These are phyloP conservation scores for Luperina testacea DNA, from an alignment of 2,888 invertebrate species.

Conservation along the genomic window DNA sequence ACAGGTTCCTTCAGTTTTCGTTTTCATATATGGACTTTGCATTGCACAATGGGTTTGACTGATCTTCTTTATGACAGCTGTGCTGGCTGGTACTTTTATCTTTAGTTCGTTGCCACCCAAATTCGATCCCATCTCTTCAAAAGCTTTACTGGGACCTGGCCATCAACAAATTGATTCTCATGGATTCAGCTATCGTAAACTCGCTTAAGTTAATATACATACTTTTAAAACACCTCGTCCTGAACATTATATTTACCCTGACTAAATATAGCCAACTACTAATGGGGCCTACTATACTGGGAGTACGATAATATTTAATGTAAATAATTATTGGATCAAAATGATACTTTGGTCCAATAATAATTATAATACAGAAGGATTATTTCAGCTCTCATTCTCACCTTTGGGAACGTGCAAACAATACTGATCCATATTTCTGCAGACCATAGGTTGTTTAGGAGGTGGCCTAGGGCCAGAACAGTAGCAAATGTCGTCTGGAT, in stretches of 20 bases:
- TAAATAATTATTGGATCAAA: conserved; percentile 40
- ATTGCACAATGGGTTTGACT: conserved; percentile 85
- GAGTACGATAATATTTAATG: not conserved
- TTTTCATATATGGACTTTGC: conserved; percentile 81
- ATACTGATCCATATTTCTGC: conserved; percentile 85
- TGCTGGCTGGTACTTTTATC: conserved; percentile 84
- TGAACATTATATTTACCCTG: conserved; percentile 26
- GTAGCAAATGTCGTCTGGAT: conserved; percentile 83
- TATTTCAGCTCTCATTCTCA: conserved; percentile 72
- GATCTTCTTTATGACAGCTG: conserved; percentile 86
- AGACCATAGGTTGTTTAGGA: conserved; percentile 77
- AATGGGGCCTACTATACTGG: conserved; percentile 7
- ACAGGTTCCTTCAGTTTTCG: conserved; percentile 74
- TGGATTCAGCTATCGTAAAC: conserved; percentile 65
- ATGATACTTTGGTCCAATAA: conserved; percentile 48
- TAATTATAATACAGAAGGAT: conserved; percentile 34
- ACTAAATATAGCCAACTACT: conserved; percentile 18
- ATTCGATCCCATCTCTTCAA: conserved; percentile 86
- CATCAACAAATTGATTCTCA: conserved; percentile 83
- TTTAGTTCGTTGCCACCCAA: conserved; percentile 86
- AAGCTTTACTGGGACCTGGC: conserved; percentile 87
- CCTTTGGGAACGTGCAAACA: conserved; percentile 88
- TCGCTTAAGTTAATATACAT: conserved; percentile 22
- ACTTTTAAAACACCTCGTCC: conserved; percentile 39
- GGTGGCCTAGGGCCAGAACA: conserved; percentile 81